Base-by-base conservation (phyloP, 1,140 invertebrate genomes). In the Drosophila seguyi region DNA sequence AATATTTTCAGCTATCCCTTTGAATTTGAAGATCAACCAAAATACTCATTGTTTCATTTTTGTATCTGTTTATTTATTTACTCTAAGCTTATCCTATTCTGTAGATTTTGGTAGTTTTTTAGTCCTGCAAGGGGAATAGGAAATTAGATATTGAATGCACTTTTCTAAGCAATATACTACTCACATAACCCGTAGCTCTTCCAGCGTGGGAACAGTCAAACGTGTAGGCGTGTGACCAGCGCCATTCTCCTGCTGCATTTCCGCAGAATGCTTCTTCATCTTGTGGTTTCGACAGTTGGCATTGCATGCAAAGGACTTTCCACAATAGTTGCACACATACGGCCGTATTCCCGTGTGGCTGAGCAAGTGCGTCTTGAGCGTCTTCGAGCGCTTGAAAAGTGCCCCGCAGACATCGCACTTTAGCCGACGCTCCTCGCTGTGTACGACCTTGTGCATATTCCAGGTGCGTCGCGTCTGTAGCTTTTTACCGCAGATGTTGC, bases 261-360 rank as follows among this genome's bases (percentile, higher is more conserved):
- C 93, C 59, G 83, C 75, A 3, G 93, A 90, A 80, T 94, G 93
- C 71, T 93, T 92, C 16, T 93, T 92, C 11, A 91, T 68, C 67
- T 94, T 94, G 66, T 94, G 93, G 16, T 92, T 90, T 11, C 93
- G 86, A 76, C 93, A 94, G 68, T 94, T 94, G 7, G 93, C 92
- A 39, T 93, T 93, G 68, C 94, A 94, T 10, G 93, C 93, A 74
- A 94, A 94, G 0, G 93, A 92, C 60, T 93, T 91, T 1, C 91
- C 85, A 52, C 93, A 94, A 73, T 93, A 94, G 29, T 91, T 91
- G 67, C 93, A 94, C 1, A 88, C 77, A 57, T 94, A 94, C 0
- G 93, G 93, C 8, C 93, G 74, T 38, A 93, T 57, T 0, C 93
- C 93, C 0, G 93, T 93, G 57, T 94, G 93, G 11, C 93, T 75